These are phyloP conservation scores for Echeneis naucrates DNA, from an alignment of 2,797 vertebrate genomes.

Conservation along the genomic window DNA sequence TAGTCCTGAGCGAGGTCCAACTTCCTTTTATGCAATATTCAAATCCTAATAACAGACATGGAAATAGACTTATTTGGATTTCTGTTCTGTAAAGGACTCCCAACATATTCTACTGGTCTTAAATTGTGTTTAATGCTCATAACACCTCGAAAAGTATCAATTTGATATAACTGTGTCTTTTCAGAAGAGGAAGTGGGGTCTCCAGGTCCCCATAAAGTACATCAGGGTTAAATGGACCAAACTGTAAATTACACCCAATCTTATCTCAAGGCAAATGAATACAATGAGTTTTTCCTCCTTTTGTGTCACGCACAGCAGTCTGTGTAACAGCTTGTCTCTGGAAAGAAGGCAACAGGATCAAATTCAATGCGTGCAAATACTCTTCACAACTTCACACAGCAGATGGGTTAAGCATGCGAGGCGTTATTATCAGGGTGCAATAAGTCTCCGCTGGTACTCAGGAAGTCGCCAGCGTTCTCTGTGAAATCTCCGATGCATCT, in stretches of 20 bases:
- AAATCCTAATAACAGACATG: not conserved
- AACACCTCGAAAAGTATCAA: not conserved
- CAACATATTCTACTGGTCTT: not conserved
- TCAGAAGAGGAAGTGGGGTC: not conserved
- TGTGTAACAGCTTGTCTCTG: conserved; percentile 23
- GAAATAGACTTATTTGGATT: not conserved
- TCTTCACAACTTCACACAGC: conserved; percentile 48
- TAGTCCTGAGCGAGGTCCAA: not conserved
- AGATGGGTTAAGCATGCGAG: conserved; percentile 56
- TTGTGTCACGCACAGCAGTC: conserved; percentile 18
- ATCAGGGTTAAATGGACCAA: not conserved
- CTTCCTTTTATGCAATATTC: not conserved
- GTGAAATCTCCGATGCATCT: conserved; percentile 34
- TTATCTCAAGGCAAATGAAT: conserved; percentile 30
- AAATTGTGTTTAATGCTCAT: not conserved
- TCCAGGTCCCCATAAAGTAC: not conserved
- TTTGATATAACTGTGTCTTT: not conserved
- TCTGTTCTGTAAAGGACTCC: not conserved
- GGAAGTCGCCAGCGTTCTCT: conserved; percentile 32
- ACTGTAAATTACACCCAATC: conserved; percentile 13
- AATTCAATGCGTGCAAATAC: conserved; percentile 58
- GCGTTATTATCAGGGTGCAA: too few species aligned
- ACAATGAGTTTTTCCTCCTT: conserved; percentile 11
- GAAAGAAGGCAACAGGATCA: conserved; percentile 35
- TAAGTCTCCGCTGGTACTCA: conserved; percentile 43